Conservation (phyloP, 2,113 vertebrate genomes). For the Tetrax tetrax region DNA sequence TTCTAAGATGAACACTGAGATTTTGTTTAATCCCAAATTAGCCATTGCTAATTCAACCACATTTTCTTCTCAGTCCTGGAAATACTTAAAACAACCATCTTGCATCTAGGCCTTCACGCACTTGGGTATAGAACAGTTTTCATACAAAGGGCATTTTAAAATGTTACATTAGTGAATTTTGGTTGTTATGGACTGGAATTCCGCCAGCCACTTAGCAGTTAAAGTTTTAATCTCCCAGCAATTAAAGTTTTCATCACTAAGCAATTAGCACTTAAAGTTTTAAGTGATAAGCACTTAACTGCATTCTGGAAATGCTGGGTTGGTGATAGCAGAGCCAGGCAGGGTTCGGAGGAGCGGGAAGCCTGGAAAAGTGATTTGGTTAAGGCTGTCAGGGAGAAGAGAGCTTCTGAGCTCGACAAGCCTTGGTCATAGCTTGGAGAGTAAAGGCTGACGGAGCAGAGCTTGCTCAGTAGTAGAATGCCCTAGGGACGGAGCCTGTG, state of each 20-base stretch:
- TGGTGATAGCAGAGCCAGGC: background rate
- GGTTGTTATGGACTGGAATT: constrained; percentile 42
- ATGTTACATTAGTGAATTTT: constrained; percentile 4
- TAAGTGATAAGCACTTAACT: constrained; percentile 31
- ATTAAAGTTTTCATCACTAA: constrained; percentile 64
- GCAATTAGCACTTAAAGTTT: constrained; percentile 62
- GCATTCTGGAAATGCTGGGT: background rate
- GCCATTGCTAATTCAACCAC: background rate
- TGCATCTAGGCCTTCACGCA: background rate
- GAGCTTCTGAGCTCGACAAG: background rate
- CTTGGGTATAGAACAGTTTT: background rate
- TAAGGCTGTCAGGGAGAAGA: background rate
- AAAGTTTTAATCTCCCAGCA: constrained; percentile 48
- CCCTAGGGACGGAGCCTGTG: background rate
- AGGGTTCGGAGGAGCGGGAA: background rate
- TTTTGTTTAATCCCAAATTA: background rate
- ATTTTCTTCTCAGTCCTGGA: background rate
- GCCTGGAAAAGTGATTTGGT: background rate
- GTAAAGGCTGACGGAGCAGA: background rate
- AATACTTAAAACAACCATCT: background rate
- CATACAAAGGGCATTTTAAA: background rate
- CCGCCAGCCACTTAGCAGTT: constrained; percentile 32
- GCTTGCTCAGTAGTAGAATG: background rate
- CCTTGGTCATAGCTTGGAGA: background rate
- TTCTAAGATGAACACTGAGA: background rate